Percentiles rank a stretch among this genome's conserved stretches.
Conservation (phyloP, 2,113 vertebrate species). For the Triplophysa rosa region DNA sequence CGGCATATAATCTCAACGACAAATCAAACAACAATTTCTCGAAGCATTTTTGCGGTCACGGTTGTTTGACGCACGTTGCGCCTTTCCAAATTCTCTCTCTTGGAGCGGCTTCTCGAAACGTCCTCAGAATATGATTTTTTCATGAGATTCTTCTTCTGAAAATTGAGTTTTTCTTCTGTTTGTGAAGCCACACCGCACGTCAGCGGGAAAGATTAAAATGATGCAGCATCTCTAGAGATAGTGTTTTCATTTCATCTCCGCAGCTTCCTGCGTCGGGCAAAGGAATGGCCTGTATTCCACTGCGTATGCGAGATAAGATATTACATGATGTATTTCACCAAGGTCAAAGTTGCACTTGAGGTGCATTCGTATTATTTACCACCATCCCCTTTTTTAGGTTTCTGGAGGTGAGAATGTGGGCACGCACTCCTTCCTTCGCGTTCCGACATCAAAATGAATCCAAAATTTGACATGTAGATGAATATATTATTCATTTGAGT, state of each 20-base stretch:
- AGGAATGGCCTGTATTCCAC: slow-evolving; percentile 25
- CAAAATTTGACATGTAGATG: too few species aligned
- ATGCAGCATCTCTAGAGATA: slow-evolving; percentile 40
- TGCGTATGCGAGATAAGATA: slow-evolving; percentile 42
- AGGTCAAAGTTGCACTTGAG: slow-evolving; percentile 38
- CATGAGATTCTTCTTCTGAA: slow-evolving; percentile 9
- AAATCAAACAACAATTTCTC: neutral
- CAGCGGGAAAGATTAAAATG: slow-evolving; percentile 40
- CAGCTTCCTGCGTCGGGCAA: slow-evolving; percentile 40
- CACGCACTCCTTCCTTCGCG: neutral
- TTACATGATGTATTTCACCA: slow-evolving; percentile 42
- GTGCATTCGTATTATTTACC: neutral
- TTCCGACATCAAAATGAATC: too few species aligned
- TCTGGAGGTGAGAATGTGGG: neutral
- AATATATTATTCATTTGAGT: neutral
- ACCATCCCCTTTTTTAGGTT: neutral
- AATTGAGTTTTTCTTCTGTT: slow-evolving; percentile 18
- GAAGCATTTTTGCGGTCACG: neutral
- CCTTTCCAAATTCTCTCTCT: neutral
- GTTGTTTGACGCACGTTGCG: neutral
- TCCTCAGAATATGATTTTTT: neutral
- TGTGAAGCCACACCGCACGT: neutral
- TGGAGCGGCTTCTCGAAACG: neutral
- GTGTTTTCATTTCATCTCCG: slow-evolving; percentile 1
- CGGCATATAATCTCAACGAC: too few species aligned